These are phyloP conservation scores for Cephalopachus bancanus DNA, from an alignment of 2,797 vertebrate species.

Conservation along the genomic window DNA sequence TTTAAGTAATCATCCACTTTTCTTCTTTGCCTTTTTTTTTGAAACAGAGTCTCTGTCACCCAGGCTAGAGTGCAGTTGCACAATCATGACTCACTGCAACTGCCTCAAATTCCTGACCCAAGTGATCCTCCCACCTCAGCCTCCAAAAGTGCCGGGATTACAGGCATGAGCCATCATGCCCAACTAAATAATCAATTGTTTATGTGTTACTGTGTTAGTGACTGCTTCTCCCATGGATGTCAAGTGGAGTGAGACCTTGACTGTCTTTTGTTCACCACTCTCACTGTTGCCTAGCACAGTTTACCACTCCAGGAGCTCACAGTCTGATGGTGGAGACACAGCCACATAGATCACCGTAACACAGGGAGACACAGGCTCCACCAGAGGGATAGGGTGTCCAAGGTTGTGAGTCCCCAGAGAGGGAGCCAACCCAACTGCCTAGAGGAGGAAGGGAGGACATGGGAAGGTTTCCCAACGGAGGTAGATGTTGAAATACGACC, in stretches of 20 bases:
- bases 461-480: background rate
- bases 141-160: no score
- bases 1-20: background rate
- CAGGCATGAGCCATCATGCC: no score
- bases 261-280: background rate
- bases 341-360: background rate
- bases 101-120: no score
- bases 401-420: background rate
- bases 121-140: no score
- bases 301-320: background rate
- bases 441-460: background rate
- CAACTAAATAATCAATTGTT: background rate
- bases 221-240: background rate
- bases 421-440: background rate
- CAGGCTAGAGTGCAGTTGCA: no score
- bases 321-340: background rate
- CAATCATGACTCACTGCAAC: no score
- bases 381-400: background rate
- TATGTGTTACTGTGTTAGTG: background rate
- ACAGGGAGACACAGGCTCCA: background rate
- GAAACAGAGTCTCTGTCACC: no score
- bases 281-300: background rate
- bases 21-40: no score
- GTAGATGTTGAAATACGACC: background rate
- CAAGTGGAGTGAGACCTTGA: background rate